Evolutionary conservation across 2,113 vertebrate genomes (phyloP).

Genomic region (Malurus melanocephalus): DNA sequence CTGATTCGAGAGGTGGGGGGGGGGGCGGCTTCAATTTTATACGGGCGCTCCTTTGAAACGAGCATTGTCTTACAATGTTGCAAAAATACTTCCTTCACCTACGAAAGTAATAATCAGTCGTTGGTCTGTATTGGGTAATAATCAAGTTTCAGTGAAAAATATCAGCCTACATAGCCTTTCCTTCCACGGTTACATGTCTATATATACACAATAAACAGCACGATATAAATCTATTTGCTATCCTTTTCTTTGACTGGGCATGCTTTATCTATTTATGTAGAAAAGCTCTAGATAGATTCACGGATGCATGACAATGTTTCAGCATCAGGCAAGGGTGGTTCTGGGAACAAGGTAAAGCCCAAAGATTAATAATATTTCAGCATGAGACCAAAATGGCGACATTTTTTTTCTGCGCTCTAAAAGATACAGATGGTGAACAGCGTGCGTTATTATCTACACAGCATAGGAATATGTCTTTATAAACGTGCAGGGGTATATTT

Average conservation of each 20-base stretch:
- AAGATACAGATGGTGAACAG: slow-evolving; percentile 58
- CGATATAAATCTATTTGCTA: neutral
- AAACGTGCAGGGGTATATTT: slow-evolving; percentile 35
- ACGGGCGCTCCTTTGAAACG: neutral
- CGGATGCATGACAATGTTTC: slow-evolving; percentile 3
- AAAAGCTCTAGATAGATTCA: slow-evolving; percentile 18
- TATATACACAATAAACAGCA: neutral
- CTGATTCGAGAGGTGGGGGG: neutral
- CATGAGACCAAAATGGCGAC: slow-evolving; percentile 76
- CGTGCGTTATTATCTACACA: slow-evolving; percentile 28
- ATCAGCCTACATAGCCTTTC: neutral
- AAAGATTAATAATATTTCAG: slow-evolving; percentile 69
- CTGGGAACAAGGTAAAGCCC: slow-evolving; percentile 46
- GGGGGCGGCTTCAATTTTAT: neutral
- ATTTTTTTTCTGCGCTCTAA: slow-evolving; percentile 60
- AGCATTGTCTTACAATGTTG: neutral
- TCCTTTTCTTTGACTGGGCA: slow-evolving; percentile 13
- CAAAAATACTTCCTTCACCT: neutral
- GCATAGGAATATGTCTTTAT: slow-evolving; percentile 35
- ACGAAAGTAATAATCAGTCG: neutral
- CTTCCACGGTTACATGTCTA: neutral
- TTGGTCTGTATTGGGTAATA: neutral
- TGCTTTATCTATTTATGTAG: slow-evolving; percentile 50
- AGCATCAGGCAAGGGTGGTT: slow-evolving; percentile 22
- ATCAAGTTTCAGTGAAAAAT: neutral